These are phyloP conservation scores for Neoarius graeffei DNA, from an alignment of 2,113 vertebrate species.

Conservation along the genomic window DNA sequence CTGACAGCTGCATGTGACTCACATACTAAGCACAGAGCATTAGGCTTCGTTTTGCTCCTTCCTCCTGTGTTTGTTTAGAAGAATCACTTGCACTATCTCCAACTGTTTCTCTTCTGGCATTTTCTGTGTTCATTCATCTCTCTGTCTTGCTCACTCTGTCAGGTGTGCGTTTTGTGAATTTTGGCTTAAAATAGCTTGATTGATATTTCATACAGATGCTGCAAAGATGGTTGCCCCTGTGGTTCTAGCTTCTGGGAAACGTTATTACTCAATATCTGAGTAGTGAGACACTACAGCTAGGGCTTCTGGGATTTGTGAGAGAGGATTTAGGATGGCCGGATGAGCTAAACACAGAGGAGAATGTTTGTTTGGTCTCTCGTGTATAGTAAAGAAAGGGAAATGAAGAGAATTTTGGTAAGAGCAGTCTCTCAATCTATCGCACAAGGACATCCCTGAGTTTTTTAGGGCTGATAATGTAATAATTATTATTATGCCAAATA, in stretches of 20 bases:
- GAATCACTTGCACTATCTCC: not conserved
- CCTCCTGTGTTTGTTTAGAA: not conserved
- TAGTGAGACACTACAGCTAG: conserved; percentile 8
- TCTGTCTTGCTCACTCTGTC: not conserved
- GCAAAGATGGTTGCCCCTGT: not conserved
- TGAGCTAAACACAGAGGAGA: conserved; percentile 10
- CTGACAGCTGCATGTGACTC: conserved; percentile 25
- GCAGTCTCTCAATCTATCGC: not conserved
- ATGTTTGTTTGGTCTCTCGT: conserved; percentile 21
- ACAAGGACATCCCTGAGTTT: not conserved
- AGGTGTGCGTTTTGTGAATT: not conserved
- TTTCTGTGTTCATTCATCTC: not conserved
- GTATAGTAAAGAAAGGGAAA: not conserved
- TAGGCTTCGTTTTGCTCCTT: not conserved
- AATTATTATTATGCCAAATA: not conserved
- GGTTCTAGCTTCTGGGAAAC: conserved; percentile 10
- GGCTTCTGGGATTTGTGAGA: conserved; percentile 37
- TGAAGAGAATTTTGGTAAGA: not conserved
- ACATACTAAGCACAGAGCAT: not conserved
- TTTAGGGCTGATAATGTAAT: not conserved
- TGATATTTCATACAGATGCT: not conserved
- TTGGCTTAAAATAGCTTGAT: not conserved
- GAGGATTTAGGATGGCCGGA: not conserved
- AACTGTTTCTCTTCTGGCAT: not conserved
- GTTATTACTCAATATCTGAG: conserved; percentile 23